These are phyloP conservation scores for Rhombomys opimus DNA, from an alignment of 2,113 vertebrate species.

Conservation along the genomic window DNA sequence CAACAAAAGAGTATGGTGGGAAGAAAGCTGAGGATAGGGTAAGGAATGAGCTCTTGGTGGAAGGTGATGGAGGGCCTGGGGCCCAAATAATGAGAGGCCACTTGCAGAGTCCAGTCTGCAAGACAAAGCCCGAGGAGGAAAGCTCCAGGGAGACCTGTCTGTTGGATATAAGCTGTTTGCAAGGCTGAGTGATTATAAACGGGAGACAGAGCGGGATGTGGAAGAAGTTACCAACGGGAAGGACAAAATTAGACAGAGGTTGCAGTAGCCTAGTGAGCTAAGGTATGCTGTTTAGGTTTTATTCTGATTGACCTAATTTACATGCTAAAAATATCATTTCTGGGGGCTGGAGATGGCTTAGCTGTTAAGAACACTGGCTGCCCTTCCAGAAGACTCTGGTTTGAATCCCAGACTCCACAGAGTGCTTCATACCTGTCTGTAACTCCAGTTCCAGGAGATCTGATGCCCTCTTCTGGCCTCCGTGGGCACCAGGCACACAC, in stretches of 20 bases:
- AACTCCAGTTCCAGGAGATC: not conserved
- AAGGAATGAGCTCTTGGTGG: not conserved
- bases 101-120: not conserved
- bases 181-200: not conserved
- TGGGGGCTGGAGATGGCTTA: not conserved
- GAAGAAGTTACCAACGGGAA: not conserved
- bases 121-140: not conserved
- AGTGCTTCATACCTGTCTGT: not conserved
- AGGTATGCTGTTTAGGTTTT: not conserved
- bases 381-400: not conserved
- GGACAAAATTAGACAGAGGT: not conserved
- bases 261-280: not conserved
- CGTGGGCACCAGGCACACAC: not conserved
- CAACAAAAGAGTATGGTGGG: not conserved
- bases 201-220: not conserved
- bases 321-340: not conserved
- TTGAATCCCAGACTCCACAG: not conserved
- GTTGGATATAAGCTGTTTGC: not conserved
- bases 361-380: not conserved
- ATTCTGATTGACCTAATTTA: conserved; percentile 20
- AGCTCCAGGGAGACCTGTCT: not conserved
- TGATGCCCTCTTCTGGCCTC: not conserved
- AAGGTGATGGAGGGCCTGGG: not conserved
- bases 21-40: not conserved
- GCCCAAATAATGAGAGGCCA: not conserved